Percentiles rank a stretch among this genome's conserved stretches.
Evolutionary conservation across 2,797 vertebrate species (phyloP).

Genomic region (Spea hammondii): DNA sequence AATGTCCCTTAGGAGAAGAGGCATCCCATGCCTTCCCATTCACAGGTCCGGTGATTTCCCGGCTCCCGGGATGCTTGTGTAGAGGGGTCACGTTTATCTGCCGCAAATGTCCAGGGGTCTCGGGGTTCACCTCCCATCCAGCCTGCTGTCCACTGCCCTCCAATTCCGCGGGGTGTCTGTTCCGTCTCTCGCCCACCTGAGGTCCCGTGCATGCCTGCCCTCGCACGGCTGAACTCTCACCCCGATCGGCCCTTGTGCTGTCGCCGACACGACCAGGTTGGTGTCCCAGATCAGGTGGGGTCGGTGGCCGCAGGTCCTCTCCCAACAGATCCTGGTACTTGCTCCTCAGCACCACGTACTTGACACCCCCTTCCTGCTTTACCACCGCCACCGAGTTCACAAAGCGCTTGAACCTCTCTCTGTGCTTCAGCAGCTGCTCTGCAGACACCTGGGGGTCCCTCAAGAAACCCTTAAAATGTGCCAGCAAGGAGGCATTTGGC

Average conservation of each 20-base stretch:
- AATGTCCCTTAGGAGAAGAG: neutral
- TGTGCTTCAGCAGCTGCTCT: constrained; percentile 64
- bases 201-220: neutral
- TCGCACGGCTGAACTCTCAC: neutral
- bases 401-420: constrained; percentile 85
- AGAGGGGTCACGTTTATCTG: neutral
- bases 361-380: constrained; percentile 69
- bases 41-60: neutral
- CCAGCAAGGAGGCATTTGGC: constrained; percentile 78
- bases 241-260: neutral
- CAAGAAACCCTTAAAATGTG: constrained; percentile 78
- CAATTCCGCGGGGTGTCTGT: neutral
- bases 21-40: neutral
- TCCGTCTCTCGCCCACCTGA: neutral
- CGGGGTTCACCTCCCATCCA: neutral
- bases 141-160: neutral
- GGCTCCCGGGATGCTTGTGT: neutral
- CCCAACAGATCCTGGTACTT: constrained; percentile 69
- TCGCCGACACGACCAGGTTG: neutral
- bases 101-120: neutral
- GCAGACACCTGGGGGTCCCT: constrained; percentile 67
- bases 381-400: constrained; percentile 89
- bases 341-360: constrained; percentile 76
- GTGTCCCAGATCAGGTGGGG: neutral
- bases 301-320: constrained; percentile 56